Evolutionary conservation across 2,797 vertebrate genomes (phyloP).

Genomic region (Strix occidentalis): DNA sequence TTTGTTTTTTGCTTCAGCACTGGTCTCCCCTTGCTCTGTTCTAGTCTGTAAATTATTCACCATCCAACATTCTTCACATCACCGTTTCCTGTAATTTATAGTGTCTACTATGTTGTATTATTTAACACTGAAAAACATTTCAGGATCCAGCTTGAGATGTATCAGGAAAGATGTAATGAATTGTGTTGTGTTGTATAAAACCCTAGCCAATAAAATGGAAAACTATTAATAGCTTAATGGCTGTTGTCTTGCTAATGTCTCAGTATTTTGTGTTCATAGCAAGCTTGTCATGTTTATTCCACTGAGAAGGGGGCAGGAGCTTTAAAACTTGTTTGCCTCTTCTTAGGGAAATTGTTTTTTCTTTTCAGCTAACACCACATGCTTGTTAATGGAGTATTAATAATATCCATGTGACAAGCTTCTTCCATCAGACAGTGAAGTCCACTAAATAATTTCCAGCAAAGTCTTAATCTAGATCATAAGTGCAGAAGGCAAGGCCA

Average conservation of each 20-base stretch:
- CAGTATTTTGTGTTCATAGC: constrained; percentile 2
- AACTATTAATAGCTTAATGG: constrained; percentile 26
- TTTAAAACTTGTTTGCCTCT: constrained; percentile 18
- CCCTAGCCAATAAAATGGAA: background rate
- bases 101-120: constrained; percentile 40
- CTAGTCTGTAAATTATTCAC: constrained; percentile 39
- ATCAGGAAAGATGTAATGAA: constrained; percentile 37
- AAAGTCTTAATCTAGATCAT: background rate
- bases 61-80: background rate
- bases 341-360: background rate
- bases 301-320: background rate
- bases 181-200: background rate
- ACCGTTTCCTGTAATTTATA: constrained; percentile 44
- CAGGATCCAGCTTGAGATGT: constrained; percentile 3
- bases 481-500: constrained; percentile 12
- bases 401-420: background rate
- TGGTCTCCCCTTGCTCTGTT: background rate
- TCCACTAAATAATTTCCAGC: constrained; percentile 2
- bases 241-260: background rate
- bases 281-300: background rate
- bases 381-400: constrained; percentile 38
- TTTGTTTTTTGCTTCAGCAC: background rate
- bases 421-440: background rate
- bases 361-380: background rate
- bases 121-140: constrained; percentile 49